A percentile compares a stretch with the other conserved stretches of the same genome.
phyloP scores from a whole-genome alignment of 2,797 vertebrate genomes.

The Pseudocheirus occidentalis region DNA sequence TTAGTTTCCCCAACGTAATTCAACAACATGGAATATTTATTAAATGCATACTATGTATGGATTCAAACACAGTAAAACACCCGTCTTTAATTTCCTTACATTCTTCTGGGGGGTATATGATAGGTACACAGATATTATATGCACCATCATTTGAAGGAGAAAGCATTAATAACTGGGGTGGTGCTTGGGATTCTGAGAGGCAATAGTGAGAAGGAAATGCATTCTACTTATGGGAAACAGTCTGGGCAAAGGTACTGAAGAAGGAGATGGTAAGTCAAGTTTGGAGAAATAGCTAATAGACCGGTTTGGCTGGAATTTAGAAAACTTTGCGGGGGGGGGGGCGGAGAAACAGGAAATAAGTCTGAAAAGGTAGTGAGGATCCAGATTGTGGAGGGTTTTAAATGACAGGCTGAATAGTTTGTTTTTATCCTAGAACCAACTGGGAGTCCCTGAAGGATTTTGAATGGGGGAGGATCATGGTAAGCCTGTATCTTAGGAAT shows the following conservation, averaged over 20 bases:
- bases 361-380: not conserved
- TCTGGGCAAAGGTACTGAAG: not conserved
- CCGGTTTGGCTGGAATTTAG: not conserved
- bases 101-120: not conserved
- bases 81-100: not conserved
- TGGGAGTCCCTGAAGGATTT: not conserved
- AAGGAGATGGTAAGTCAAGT: not conserved
- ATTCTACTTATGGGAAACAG: not conserved
- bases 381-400: not conserved
- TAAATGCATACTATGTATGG: not conserved
- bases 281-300: not conserved
- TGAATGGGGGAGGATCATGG: not conserved
- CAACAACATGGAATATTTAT: not conserved
- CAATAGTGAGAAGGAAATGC: not conserved
- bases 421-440: not conserved
- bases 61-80: not conserved
- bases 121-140: not conserved
- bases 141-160: not conserved
- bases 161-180: not conserved
- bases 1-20: not conserved
- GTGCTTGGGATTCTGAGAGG: not conserved
- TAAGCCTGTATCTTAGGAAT: not conserved
- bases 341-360: not conserved
- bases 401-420: not conserved
- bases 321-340: not conserved